Conservation (phyloP, 2,797 vertebrate species). For the Carapus acus region DNA sequence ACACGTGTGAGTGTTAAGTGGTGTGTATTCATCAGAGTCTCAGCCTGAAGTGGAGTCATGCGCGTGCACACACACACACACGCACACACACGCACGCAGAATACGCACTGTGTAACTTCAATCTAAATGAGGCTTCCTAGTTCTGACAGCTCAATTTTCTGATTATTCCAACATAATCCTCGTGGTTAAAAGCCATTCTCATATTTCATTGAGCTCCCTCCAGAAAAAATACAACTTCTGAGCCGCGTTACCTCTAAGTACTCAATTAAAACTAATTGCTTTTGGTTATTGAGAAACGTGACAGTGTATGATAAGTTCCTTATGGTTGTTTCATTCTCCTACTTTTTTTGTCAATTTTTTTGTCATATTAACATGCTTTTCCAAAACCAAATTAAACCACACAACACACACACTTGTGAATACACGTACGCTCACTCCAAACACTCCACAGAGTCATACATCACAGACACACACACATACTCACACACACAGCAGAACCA, state of each 20-base stretch:
- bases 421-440: constrained; percentile 13
- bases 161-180: constrained; percentile 59
- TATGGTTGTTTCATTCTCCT: constrained; percentile 54
- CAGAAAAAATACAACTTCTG: constrained; percentile 46
- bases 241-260: constrained; percentile 63
- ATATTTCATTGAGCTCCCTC: constrained; percentile 56
- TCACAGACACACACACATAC: constrained; percentile 1
- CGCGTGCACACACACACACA: neutral
- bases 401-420: constrained; percentile 32
- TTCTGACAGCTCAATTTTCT: constrained; percentile 55
- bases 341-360: constrained; percentile 33
- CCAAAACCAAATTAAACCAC: constrained; percentile 29
- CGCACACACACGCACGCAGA: neutral
- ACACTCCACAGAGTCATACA: constrained; percentile 3
- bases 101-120: constrained; percentile 27
- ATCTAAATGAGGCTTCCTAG: constrained; percentile 40
- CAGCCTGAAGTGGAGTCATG: no score
- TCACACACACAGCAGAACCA: constrained; percentile 33
- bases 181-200: constrained; percentile 58
- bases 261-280: constrained; percentile 70
- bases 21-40: no score
- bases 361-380: constrained; percentile 38
- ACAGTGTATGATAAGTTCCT: constrained; percentile 58
- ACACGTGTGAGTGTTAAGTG: no score
- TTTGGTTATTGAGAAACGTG: constrained; percentile 53